Conservation (phyloP, 2,797 vertebrate genomes). For the Enteromius paludinosus region DNA sequence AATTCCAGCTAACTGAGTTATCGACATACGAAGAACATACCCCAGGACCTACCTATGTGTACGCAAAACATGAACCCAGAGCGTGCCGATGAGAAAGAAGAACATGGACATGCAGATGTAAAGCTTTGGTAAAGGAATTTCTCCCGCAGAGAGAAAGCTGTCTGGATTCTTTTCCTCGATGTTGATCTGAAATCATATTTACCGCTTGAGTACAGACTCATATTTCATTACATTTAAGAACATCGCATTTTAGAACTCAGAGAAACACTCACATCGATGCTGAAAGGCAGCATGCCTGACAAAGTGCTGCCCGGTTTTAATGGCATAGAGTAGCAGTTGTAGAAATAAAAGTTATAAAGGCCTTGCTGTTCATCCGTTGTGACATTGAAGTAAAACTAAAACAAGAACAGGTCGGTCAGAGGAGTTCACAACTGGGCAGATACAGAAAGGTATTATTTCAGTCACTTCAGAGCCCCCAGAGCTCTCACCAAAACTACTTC, state of each 20-base stretch:
- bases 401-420: slow-evolving; percentile 33
- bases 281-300: slow-evolving; percentile 71
- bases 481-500: background rate
- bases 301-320: background rate
- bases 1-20: too few relatives aligned
- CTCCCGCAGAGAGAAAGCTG: slow-evolving; percentile 86
- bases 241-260: background rate
- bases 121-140: slow-evolving; percentile 86
- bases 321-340: slow-evolving; percentile 74
- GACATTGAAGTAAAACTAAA: slow-evolving; percentile 85
- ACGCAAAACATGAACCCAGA: slow-evolving; percentile 85
- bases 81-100: slow-evolving; percentile 82
- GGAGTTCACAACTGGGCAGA: background rate
- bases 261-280: slow-evolving; percentile 79
- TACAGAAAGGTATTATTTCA: background rate
- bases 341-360: slow-evolving; percentile 87
- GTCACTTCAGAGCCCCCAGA: background rate
- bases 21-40: too few relatives aligned
- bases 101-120: slow-evolving; percentile 86
- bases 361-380: slow-evolving; percentile 81
- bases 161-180: slow-evolving; percentile 85
- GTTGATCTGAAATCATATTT: slow-evolving; percentile 75
- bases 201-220: background rate
- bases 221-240: background rate
- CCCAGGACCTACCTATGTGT: slow-evolving; percentile 76